Conservation (phyloP, 2,888 invertebrate genomes). For the Siphonodentalium dalli region DNA sequence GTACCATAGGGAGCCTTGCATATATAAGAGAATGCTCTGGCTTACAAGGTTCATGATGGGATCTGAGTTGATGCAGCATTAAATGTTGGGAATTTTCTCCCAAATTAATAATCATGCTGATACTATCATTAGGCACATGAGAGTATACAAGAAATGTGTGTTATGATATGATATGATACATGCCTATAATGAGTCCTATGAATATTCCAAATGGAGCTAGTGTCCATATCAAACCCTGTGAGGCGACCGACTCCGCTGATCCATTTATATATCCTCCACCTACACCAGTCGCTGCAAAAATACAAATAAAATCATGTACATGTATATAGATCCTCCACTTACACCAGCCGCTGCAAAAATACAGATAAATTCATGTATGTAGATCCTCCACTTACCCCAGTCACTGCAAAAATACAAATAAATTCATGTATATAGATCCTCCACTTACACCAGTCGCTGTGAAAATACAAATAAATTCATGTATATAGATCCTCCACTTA, state of each 20-base stretch:
- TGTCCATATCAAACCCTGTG: constrained; percentile 56
- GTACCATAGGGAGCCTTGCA: no score
- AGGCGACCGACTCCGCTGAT: constrained; percentile 57
- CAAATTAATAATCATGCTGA: no score
- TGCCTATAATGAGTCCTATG: constrained; percentile 51
- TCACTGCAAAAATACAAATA: no score
- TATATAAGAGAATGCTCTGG: no score
- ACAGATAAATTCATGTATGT: not conserved
- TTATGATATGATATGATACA: no score
- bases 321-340: constrained; percentile 48
- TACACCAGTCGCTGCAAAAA: constrained; percentile 53
- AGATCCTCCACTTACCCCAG: no score
- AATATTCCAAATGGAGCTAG: constrained; percentile 59
- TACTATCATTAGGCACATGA: no score
- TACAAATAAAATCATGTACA: not conserved
- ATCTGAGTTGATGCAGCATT: no score
- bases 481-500: constrained; percentile 57
- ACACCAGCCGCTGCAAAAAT: constrained; percentile 53
- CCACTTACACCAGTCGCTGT: no score
- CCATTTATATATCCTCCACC: constrained; percentile 62
- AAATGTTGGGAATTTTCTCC: not conserved
- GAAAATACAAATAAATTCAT: no score
- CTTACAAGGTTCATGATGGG: no score
- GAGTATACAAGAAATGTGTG: not conserved
- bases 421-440: no score